These are phyloP conservation scores for Pheosia tremula DNA, from an alignment of 2,888 invertebrate species.

Conservation along the genomic window DNA sequence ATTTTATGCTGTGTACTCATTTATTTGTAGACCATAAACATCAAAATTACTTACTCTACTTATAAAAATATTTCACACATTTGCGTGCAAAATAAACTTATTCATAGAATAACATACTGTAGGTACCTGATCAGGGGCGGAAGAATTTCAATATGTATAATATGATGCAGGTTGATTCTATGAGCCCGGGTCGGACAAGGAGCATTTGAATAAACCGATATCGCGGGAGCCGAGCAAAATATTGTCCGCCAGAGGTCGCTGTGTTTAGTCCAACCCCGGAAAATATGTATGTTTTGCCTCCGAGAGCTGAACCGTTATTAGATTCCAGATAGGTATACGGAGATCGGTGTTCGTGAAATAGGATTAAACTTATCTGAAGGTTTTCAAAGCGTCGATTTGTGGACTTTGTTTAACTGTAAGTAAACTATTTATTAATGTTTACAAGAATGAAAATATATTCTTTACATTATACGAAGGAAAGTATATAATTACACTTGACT, in stretches of 20 bases:
- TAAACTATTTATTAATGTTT: background rate
- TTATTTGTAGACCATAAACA: background rate
- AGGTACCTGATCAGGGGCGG: constrained; percentile 62
- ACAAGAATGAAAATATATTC: too few species aligned
- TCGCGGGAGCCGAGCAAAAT: constrained; percentile 75
- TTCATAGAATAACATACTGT: constrained; percentile 77
- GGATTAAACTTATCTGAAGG: constrained; percentile 17
- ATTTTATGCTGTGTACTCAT: background rate
- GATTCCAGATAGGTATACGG: constrained; percentile 61
- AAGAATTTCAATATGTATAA: constrained; percentile 83
- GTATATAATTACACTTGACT: too few species aligned
- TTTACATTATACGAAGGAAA: too few species aligned
- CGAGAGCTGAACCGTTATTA: constrained; percentile 65
- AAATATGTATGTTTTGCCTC: constrained; percentile 73
- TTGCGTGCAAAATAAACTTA: constrained; percentile 59
- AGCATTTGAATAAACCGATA: constrained; percentile 83
- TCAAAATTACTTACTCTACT: background rate
- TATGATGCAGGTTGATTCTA: constrained; percentile 83
- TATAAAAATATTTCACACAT: constrained; percentile 43
- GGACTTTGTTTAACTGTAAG: background rate
- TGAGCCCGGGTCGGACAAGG: constrained; percentile 77
- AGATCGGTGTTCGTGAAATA: constrained; percentile 47
- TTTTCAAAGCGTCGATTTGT: constrained; percentile 1
- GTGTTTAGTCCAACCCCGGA: constrained; percentile 60
- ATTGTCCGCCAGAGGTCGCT: constrained; percentile 77